These are phyloP conservation scores for Parascotia fuliginaria DNA, from an alignment of 2,888 invertebrate species.

Conservation along the genomic window DNA sequence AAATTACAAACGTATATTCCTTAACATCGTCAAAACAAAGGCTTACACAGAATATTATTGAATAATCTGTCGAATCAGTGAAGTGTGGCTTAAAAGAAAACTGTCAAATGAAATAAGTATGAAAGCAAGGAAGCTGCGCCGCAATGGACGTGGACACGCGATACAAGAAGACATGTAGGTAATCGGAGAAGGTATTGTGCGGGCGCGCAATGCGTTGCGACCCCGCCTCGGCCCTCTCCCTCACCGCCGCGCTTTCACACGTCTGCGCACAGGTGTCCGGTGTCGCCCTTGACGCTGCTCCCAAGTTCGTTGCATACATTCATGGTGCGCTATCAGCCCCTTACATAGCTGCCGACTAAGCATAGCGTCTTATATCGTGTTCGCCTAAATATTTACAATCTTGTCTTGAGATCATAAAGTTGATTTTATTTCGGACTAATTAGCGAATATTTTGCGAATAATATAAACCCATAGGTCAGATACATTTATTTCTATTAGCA, in stretches of 20 bases:
- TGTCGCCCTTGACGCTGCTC: constrained; percentile 81
- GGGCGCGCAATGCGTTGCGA: constrained; percentile 80
- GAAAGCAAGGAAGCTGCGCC: constrained; percentile 58
- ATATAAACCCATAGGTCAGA: too few relatives aligned
- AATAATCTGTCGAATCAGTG: constrained; percentile 64
- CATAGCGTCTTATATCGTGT: too few relatives aligned
- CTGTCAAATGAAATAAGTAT: constrained; percentile 77
- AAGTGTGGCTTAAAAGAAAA: constrained; percentile 69
- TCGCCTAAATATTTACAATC: too few relatives aligned
- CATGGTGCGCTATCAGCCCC: constrained; percentile 25
- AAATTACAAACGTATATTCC: constrained; percentile 38
- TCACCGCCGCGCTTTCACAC: constrained; percentile 76
- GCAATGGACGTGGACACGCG: constrained; percentile 65
- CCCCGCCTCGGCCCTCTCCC: constrained; percentile 43
- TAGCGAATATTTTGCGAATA: too few relatives aligned
- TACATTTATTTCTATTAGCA: too few relatives aligned
- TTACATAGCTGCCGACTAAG: constrained; percentile 6
- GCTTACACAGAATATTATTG: constrained; percentile 43
- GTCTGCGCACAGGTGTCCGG: constrained; percentile 82
- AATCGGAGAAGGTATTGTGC: constrained; percentile 83
- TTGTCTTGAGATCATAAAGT: too few relatives aligned
- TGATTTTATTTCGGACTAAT: too few relatives aligned
- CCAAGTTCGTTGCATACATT: constrained; percentile 68
- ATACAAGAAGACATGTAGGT: constrained; percentile 80
- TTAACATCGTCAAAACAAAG: constrained; percentile 49